These are phyloP conservation scores for Epizoanthus scotinus DNA, from an alignment of 92 coral and sea anemone species.

Conservation along the genomic window DNA sequence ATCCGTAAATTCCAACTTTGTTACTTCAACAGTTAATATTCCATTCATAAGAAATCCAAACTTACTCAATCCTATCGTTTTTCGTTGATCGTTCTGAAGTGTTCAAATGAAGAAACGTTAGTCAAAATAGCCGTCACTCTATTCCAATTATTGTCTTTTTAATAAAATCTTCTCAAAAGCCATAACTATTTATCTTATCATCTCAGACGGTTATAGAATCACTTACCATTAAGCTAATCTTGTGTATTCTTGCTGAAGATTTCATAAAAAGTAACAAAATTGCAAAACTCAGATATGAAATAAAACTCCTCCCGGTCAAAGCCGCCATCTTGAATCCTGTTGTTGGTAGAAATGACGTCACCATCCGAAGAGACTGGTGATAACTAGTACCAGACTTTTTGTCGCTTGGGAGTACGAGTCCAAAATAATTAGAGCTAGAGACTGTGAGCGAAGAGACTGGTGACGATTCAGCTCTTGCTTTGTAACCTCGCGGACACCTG, in stretches of 20 bases:
- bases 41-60: constrained; percentile 84
- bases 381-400: constrained; percentile 32
- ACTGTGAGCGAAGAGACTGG: constrained; percentile 23
- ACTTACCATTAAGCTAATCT: constrained; percentile 49
- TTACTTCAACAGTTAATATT: constrained; percentile 63
- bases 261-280: constrained; percentile 41
- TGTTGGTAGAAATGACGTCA: constrained; percentile 66
- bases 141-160: neutral
- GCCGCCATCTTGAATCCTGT: constrained; percentile 73
- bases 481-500: neutral
- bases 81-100: constrained; percentile 71
- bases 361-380: neutral
- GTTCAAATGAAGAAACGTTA: constrained; percentile 14
- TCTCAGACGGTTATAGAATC: neutral
- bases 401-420: too few relatives aligned
- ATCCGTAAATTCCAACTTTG: constrained; percentile 46
- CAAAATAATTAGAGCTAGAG: too few relatives aligned
- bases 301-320: constrained; percentile 18
- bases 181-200: neutral
- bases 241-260: constrained; percentile 43
- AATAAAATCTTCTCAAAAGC: neutral
- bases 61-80: constrained; percentile 82
- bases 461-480: neutral
- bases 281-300: constrained; percentile 31
- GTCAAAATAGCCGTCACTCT: too few relatives aligned